Base-by-base conservation (phyloP, 35 echinoderm and acorn worm genomes). In the Strongylocentrotus purpuratus region DNA sequence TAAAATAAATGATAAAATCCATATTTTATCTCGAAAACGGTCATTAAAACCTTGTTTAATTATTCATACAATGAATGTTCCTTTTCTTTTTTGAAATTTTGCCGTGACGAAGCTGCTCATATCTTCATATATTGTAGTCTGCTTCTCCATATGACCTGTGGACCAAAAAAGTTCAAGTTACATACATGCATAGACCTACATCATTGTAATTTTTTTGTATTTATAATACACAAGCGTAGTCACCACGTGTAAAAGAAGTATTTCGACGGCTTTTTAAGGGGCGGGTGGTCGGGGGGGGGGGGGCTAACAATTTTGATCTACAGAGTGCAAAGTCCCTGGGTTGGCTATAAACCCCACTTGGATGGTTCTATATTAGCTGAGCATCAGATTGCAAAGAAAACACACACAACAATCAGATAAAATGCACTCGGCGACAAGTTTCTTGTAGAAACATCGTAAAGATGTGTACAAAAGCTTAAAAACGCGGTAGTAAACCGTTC, bases 381-480 rank as follows among this genome's bases (percentile, higher is more conserved):
- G 87, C 33, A 89, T 89, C 87, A 46, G 33, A 89, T 89, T 89
- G 87, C 87, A 45, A 89, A 45, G 87, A 89, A 89, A 89, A 89
- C 87, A 89, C 13, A 46, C 87, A 45, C 87, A 45, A 45, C 45
- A 89, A 33, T 89, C 18, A 45, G 87, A 46, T 89, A 89, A 89
- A 45, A 89, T 46, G 87, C 32, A 89, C 87, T 89, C 33, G 87
- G 87, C 87, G 87, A 89, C 87, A 89, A 89, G 45, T 89, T 89
- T 89, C 45, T 46, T 89, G 87, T 46, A 89, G 87, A 89, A 45
- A 46, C 32, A 89, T 89, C 33, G 87, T 89, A 45, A 46, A 89
- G 87, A 89, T 89, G 45, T 46, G 32, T 89, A 46, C 45, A 46
- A 45, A 89, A 46, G 87, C 32, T 89, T 89, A 46, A 45, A 59